These are phyloP conservation scores for Numenius arquata DNA, from an alignment of 2,113 vertebrate species.

Conservation along the genomic window DNA sequence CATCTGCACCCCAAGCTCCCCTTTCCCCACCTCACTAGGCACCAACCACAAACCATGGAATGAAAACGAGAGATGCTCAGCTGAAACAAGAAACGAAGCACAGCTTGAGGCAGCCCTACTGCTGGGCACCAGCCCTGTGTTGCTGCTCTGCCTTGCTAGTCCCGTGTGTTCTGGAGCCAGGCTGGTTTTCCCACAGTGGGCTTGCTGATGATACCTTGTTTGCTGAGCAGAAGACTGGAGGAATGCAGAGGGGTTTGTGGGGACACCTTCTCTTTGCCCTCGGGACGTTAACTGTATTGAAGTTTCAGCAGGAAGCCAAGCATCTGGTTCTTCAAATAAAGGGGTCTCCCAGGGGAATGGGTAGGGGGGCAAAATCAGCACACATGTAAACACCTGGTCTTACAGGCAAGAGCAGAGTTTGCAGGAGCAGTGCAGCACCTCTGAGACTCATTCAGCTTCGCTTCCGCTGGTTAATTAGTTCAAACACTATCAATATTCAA, in stretches of 20 bases:
- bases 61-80: not conserved
- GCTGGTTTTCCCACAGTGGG: not conserved
- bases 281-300: not conserved
- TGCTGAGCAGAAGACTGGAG: not conserved
- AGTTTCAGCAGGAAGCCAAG: constrained; percentile 48
- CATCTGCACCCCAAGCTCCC: not conserved
- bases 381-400: constrained; percentile 20
- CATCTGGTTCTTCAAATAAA: constrained; percentile 40
- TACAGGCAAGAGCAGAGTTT: not conserved
- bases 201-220: not conserved
- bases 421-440: not conserved
- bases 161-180: not conserved
- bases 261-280: not conserved
- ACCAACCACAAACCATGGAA: not conserved
- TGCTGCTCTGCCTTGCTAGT: not conserved
- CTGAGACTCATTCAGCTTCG: constrained; percentile 27
- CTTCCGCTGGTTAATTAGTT: constrained; percentile 28
- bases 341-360: not conserved
- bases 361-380: not conserved
- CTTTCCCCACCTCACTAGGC: not conserved
- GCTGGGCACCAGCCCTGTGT: not conserved
- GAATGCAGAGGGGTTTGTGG: not conserved
- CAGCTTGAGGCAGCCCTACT: not conserved
- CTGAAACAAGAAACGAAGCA: not conserved
- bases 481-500: constrained; percentile 26